Conservation (phyloP, 2,888 invertebrate species). For the Theretra japonica region DNA sequence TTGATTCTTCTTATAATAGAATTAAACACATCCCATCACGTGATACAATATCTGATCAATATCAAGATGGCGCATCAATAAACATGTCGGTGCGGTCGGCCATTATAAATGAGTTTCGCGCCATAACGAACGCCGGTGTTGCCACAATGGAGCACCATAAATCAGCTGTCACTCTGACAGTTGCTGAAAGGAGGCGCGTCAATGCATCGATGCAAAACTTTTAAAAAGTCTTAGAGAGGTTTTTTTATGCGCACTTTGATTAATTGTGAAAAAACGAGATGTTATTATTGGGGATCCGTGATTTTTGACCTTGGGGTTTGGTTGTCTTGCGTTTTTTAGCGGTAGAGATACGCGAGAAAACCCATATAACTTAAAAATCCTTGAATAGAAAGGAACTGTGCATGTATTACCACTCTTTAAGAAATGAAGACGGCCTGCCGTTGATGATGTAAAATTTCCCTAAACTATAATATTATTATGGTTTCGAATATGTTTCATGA, state of each 20-base stretch:
- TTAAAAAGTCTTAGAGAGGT: conserved; percentile 64
- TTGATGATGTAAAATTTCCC: too few species aligned
- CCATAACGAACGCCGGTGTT: conserved; percentile 76
- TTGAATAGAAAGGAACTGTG: too few species aligned
- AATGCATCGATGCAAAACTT: conserved; percentile 81
- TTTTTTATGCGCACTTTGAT: conserved; percentile 65
- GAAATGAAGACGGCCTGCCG: too few species aligned
- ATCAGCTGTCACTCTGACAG: conserved; percentile 81
- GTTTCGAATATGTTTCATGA: too few species aligned
- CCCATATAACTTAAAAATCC: too few species aligned
- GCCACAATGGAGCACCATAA: conserved; percentile 80
- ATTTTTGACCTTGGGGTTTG: conserved; percentile 19
- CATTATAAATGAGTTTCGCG: conserved; percentile 77
- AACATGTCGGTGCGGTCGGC: conserved; percentile 12
- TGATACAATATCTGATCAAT: neutral
- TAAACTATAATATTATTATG: too few species aligned
- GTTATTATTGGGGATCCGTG: conserved; percentile 49
- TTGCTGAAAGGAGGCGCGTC: conserved; percentile 78
- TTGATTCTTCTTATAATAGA: too few species aligned
- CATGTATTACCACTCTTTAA: too few species aligned
- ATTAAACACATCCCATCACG: too few species aligned
- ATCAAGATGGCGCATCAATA: conserved; percentile 22
- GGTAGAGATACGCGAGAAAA: too few species aligned
- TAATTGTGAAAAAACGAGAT: conserved; percentile 70
- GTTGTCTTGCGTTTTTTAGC: neutral